Base-by-base conservation (phyloP, 1,140 invertebrate species). In the Drosophila nannoptera region DNA sequence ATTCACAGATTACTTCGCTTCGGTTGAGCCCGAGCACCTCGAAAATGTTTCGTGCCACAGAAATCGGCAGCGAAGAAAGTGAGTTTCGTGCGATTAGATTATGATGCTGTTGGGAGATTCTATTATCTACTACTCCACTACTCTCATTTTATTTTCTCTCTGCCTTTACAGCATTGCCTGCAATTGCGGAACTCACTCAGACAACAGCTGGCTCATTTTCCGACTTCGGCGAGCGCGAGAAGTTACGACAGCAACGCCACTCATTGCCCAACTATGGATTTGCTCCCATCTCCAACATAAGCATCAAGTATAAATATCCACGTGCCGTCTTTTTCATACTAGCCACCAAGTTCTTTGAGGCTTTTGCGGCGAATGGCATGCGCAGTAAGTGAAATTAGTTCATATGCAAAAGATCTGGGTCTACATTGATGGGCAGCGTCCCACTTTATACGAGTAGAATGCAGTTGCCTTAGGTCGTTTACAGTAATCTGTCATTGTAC, bases 281-380 rank as follows among this genome's bases (percentile, higher is more conserved):
- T 54, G 73, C 78, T 5, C 71, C 78, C 11, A 59, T 70, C 29
- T 62, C 73, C 22, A 36, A 31, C 14, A 75, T 82, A 45, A 52
- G 54, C 3, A 38, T 81, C 53, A 69, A 84, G 29, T 76, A 78
- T 58, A 78, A 60, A 50, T 90, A 89, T 65, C 89, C 89, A 14
- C 67, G 70, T 4, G 89, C 89, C 4, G 89, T 90, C 0, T 73
- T 59, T 33, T 90, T 90, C 40, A 67, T 90, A 14, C 52, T 90
- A 31, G 62, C 74, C 14, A 83, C 88, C 5, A 90, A 90, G 61
- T 89, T 89, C 54, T 89, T 90, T 31, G 89, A 90, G 61, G 88
- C 89, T 4, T 89, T 89, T 63, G 87, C 87, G 2, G 89, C 89
- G 1, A 90, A 90, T 54, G 88, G 89, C 49, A 89, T 90, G 40